Evolutionary conservation across 2,797 vertebrate species (phyloP).

Genomic region (Natrix natrix): DNA sequence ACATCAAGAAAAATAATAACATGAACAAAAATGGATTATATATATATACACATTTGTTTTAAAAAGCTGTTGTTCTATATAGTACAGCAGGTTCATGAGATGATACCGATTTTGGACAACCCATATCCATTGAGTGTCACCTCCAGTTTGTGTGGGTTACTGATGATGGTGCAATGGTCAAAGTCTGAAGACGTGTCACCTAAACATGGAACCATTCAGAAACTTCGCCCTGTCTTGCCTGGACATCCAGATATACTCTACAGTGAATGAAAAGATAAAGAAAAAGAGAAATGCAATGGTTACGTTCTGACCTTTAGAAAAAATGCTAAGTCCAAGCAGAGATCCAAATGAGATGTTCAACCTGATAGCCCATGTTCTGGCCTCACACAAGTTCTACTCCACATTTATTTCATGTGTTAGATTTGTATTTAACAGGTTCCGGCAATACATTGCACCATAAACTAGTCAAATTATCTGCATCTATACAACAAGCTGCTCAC

Average conservation of each 20-base stretch:
- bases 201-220: slow-evolving; percentile 91
- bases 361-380: background rate
- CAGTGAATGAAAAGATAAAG: slow-evolving; percentile 12
- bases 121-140: slow-evolving; percentile 81
- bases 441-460: background rate
- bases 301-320: background rate
- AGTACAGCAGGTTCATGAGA: slow-evolving; percentile 97
- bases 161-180: slow-evolving; percentile 87
- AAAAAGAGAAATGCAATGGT: background rate
- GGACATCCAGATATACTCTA: slow-evolving; percentile 94
- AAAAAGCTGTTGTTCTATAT: slow-evolving; percentile 87
- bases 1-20: slow-evolving; percentile 76
- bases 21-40: slow-evolving; percentile 84
- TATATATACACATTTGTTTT: slow-evolving; percentile 69
- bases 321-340: background rate
- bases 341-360: too few species aligned
- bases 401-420: background rate
- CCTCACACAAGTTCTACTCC: background rate
- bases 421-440: background rate
- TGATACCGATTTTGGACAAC: slow-evolving; percentile 84
- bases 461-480: background rate
- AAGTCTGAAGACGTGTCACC: slow-evolving; percentile 88
- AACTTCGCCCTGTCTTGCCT: slow-evolving; percentile 91
- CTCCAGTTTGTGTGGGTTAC: slow-evolving; percentile 66
- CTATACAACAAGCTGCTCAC: background rate